A percentile compares a stretch with the other conserved stretches of the same genome.
phyloP scores from a whole-genome alignment of 2,113 vertebrate species.

The Pollachius pollachius region DNA sequence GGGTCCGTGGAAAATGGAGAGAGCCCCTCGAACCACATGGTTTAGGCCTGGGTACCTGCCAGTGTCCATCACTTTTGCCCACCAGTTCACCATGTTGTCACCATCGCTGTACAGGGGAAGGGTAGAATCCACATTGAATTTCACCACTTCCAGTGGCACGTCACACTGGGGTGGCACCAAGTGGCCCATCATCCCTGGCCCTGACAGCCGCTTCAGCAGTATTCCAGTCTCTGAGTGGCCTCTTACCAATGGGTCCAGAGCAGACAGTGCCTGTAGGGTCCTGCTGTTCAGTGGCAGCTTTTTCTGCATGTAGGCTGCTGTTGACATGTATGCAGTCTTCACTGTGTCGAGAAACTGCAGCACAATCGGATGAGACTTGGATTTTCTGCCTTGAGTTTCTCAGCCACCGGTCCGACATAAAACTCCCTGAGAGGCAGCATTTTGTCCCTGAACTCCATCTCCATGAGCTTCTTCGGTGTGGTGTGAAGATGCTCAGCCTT shows the following conservation, averaged over 20 bases:
- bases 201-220: slow-evolving; percentile 6
- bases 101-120: slow-evolving; percentile 5
- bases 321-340: too few relatives aligned
- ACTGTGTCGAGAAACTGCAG: too few relatives aligned
- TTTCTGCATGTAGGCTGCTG: too few relatives aligned
- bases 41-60: slow-evolving; percentile 8
- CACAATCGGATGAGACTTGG: too few relatives aligned
- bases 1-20: slow-evolving; percentile 14
- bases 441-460: background rate
- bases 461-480: background rate
- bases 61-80: slow-evolving; percentile 10
- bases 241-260: slow-evolving; percentile 2
- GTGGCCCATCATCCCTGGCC: slow-evolving; percentile 6
- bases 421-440: background rate
- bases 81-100: slow-evolving; percentile 14
- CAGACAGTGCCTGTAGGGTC: background rate
- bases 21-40: slow-evolving; percentile 18
- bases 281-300: too few relatives aligned
- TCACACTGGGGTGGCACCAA: slow-evolving; percentile 7
- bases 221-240: background rate
- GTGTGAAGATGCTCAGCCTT: background rate
- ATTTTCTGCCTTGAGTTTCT: background rate
- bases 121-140: slow-evolving; percentile 2
- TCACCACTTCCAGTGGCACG: slow-evolving; percentile 13
- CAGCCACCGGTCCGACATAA: background rate